Evolutionary conservation across 2,888 invertebrate genomes (phyloP).

Genomic region (Camponotus fellah): DNA sequence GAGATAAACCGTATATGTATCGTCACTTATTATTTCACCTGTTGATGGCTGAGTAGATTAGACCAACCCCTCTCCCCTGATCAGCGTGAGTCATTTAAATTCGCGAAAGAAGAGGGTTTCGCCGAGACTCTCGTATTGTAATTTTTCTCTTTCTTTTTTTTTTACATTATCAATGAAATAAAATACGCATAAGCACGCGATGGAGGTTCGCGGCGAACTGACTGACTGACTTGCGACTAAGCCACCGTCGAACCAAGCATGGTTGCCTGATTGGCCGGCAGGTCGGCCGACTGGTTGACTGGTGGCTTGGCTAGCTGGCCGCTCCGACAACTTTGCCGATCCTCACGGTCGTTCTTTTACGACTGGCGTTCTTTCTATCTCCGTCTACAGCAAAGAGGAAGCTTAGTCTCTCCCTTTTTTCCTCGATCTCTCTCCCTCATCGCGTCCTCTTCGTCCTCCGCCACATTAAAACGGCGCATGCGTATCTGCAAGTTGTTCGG

Average conservation of each 20-base stretch:
- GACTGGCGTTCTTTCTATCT: neutral
- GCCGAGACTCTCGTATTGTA: neutral
- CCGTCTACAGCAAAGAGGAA: neutral
- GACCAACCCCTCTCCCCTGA: no score
- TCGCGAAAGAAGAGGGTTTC: neutral
- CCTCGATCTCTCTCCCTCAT: neutral
- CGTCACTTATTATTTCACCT: neutral
- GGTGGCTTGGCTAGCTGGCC: constrained; percentile 58
- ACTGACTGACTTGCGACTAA: constrained; percentile 58
- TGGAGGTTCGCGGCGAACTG: constrained; percentile 74
- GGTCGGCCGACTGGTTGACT: constrained; percentile 72
- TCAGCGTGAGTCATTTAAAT: neutral
- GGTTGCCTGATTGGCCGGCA: constrained; percentile 77
- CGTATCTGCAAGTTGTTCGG: neutral
- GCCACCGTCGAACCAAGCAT: constrained; percentile 54
- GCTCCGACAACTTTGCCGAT: constrained; percentile 60
- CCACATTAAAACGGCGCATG: neutral
- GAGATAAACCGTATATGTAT: neutral
- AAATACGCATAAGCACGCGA: neutral
- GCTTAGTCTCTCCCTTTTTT: neutral
- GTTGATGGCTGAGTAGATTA: no score
- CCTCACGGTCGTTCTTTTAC: constrained; percentile 69
- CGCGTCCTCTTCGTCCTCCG: constrained; percentile 14
- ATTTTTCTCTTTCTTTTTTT: neutral
- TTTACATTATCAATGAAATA: neutral